Base-by-base conservation (phyloP, 23 tunicate species). In the Halocynthia roretzi region DNA sequence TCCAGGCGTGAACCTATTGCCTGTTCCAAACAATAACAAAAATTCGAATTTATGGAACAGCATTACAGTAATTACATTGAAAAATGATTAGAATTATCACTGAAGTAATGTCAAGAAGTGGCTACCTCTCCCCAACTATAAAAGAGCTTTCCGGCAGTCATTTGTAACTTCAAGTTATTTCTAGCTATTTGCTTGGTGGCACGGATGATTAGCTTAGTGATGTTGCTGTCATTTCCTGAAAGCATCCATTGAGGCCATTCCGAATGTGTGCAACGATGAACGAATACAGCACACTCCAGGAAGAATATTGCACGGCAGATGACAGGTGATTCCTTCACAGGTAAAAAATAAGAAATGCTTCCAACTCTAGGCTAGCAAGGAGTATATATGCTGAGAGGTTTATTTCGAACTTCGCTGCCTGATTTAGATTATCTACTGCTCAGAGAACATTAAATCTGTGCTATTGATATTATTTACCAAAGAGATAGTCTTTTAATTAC, bases 191-290 rank as follows among this genome's bases (percentile, higher is more conserved):
- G 61, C 10, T 63, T 62, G 23, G 78, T 2, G 2, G 48, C 49
- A 8, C 64, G 54, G 56, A 20, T 49, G 18, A 21, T 50, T 5
- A 74, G 71, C 80, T 79, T 77, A 56, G 90, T 6, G 17, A 62
- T 19, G 58, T 40, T 40, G 52, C 55, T 44, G 6, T 65, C 67
- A 23, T n/a, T n/a, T 31, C 31, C 68, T 31, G 71, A 58, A 17
- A 50, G 20, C 82, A 83, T 82, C 91, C 90, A 92, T 14, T 50
- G 50, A 5, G 98, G 98, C 98, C 98, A 92, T n/a, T 74, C 83
- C 17, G 80, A 77, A 61, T 65, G 49, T 51, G 80, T 56, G 50
- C 98, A 86, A 55, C 86, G 77, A 15, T 86, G 71, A 8, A 92
- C 84, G 74, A 86, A 92, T 10, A 62, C 68, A 5, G 92, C 91